phyloP scores from a whole-genome alignment of 2,113 vertebrate species.

The Gasterosteus nipponicus region DNA sequence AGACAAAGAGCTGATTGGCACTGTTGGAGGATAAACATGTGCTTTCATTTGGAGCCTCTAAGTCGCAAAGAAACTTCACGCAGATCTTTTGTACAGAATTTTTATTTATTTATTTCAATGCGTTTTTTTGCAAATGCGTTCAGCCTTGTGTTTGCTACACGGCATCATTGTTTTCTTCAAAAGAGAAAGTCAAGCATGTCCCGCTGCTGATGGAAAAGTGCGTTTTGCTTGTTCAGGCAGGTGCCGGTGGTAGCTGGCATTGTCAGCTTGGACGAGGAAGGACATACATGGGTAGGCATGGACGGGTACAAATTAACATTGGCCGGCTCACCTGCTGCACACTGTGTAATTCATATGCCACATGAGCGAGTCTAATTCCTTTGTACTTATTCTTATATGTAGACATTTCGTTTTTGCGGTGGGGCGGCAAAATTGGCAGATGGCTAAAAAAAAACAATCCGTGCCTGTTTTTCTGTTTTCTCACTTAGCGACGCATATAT shows the following conservation, averaged over 20 bases:
- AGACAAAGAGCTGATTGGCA: conserved; percentile 67
- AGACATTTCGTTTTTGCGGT: conserved; percentile 47
- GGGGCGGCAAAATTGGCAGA: conserved; percentile 50
- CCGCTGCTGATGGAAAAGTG: conserved; percentile 38
- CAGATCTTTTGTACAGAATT: not conserved
- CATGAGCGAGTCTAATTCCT: conserved; percentile 61
- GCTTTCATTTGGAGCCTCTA: conserved; percentile 43
- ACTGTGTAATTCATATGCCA: conserved; percentile 65
- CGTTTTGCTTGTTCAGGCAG: conserved; percentile 54
- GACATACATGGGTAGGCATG: conserved; percentile 65
- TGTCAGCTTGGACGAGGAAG: conserved; percentile 44
- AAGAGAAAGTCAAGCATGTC: conserved; percentile 38
- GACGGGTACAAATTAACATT: conserved; percentile 57
- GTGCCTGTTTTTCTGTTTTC: conserved; percentile 18
- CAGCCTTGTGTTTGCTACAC: conserved; percentile 16
- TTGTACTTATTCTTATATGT: conserved; percentile 61
- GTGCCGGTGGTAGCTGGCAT: conserved; percentile 43
- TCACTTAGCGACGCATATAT: conserved; percentile 6
- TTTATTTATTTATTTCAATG: not conserved
- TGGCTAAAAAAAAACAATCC: conserved; percentile 38
- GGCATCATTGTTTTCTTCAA: conserved; percentile 24
- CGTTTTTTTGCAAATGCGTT: conserved; percentile 12
- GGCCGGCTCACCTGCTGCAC: conserved; percentile 53
- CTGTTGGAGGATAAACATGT: conserved; percentile 38
- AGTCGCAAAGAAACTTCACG: conserved; percentile 31